Percentiles rank a stretch among this genome's conserved stretches.
phyloP scores from a whole-genome alignment of 1,140 invertebrate species.

The Andricus grossulariae region DNA sequence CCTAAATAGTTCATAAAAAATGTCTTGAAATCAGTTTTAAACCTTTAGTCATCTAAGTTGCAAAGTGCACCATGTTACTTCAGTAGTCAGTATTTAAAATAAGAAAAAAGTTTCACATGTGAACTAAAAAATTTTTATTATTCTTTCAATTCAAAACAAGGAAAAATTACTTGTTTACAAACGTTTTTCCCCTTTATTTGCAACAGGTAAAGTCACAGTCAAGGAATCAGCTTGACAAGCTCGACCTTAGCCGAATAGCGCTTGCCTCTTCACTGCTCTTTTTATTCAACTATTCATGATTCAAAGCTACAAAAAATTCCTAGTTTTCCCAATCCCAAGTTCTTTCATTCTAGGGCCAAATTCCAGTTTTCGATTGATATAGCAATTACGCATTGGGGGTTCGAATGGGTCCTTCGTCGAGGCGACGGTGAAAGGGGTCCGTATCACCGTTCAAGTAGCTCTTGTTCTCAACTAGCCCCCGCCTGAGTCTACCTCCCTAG shows the following conservation, averaged over 20 bases:
- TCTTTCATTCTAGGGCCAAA: constrained; percentile 50
- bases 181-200: not conserved
- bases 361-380: constrained; percentile 51
- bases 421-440: constrained; percentile 63
- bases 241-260: constrained; percentile 14
- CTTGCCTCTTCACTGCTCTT: not conserved
- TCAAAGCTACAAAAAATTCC: constrained; percentile 6
- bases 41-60: no score
- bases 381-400: no score
- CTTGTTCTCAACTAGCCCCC: constrained; percentile 60
- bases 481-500: constrained; percentile 64
- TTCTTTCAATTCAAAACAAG: no score
- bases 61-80: no score
- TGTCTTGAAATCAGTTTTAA: no score
- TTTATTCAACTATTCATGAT: not conserved
- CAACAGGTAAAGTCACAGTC: not conserved
- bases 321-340: constrained; percentile 53
- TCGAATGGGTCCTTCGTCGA: no score
- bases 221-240: constrained; percentile 13
- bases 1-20: no score
- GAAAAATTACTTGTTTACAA: not conserved
- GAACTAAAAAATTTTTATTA: no score
- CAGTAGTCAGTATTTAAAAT: no score
- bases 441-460: constrained; percentile 56
- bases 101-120: no score